Evolutionary conservation across 2,113 vertebrate species (phyloP).

Genomic region (Dissostichus mawsoni): DNA sequence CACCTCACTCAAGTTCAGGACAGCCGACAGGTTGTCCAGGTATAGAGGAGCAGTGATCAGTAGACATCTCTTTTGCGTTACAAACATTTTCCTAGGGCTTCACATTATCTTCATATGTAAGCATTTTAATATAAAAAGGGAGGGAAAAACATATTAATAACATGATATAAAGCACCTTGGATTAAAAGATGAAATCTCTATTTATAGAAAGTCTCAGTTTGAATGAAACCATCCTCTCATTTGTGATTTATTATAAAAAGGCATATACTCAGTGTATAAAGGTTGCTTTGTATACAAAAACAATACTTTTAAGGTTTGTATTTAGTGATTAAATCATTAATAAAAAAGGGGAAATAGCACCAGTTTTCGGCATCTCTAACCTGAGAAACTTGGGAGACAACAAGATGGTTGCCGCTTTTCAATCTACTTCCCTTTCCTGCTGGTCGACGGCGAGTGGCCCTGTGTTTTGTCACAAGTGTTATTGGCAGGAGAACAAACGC

Average conservation of each 20-base stretch:
- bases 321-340: constrained; percentile 75
- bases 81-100: constrained; percentile 81
- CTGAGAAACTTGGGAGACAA: constrained; percentile 84
- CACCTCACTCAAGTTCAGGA: constrained; percentile 59
- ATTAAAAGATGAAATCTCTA: constrained; percentile 78
- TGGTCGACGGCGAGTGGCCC: constrained; percentile 70
- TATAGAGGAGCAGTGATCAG: constrained; percentile 80
- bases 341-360: constrained; percentile 81
- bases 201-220: constrained; percentile 70
- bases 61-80: constrained; percentile 82
- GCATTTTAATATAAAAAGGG: constrained; percentile 74
- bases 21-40: constrained; percentile 63
- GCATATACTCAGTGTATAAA: constrained; percentile 81
- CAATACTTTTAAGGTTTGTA: constrained; percentile 81
- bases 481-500: constrained; percentile 40
- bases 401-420: constrained; percentile 72
- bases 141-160: constrained; percentile 67
- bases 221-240: constrained; percentile 70
- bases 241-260: constrained; percentile 74
- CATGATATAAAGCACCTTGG: constrained; percentile 79
- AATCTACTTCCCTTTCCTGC: constrained; percentile 83
- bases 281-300: constrained; percentile 75
- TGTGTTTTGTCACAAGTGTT: constrained; percentile 48
- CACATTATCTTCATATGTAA: constrained; percentile 87
- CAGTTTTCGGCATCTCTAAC: constrained; percentile 85